A percentile compares a stretch with the other conserved stretches of the same genome.
These are phyloP conservation scores for Scylla paramamosain DNA, from an alignment of 1,140 invertebrate genomes.

Conservation along the genomic window DNA sequence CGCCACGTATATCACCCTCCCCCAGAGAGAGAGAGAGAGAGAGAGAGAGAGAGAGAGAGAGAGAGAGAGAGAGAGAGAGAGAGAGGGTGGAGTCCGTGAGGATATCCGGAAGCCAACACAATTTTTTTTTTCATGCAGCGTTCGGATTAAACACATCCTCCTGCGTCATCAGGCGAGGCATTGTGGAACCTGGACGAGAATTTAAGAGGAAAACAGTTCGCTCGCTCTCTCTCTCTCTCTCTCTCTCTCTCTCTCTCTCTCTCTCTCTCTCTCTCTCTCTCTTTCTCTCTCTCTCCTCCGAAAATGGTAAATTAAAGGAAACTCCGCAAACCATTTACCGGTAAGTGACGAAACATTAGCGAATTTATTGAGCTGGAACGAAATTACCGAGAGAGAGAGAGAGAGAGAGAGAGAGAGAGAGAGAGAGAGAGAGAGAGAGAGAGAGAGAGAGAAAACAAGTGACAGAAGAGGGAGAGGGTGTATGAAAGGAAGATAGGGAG, in stretches of 20 bases:
- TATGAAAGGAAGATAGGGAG: not conserved
- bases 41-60: no score
- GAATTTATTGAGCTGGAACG: no score
- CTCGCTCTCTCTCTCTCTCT: not conserved
- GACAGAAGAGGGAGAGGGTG: not conserved
- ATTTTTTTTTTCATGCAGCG: not conserved
- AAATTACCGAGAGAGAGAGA: not conserved
- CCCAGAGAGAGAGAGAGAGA: no score
- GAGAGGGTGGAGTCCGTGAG: not conserved
- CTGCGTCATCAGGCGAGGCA: not conserved
- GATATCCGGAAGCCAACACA: constrained; percentile 8
- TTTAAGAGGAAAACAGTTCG: not conserved
- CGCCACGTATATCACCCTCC: no score
- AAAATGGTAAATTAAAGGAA: no score
- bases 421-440: constrained; percentile 45
- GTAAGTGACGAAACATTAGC: no score
- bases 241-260: not conserved
- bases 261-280: constrained; percentile 27
- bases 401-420: not conserved
- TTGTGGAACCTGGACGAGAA: not conserved
- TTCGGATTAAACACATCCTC: not conserved
- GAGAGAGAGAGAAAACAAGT: not conserved
- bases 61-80: constrained; percentile 15
- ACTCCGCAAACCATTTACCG: no score
- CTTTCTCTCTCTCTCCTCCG: not conserved